These are phyloP conservation scores for Rhynchotus rufescens DNA, from an alignment of 2,797 vertebrate genomes.

Conservation along the genomic window DNA sequence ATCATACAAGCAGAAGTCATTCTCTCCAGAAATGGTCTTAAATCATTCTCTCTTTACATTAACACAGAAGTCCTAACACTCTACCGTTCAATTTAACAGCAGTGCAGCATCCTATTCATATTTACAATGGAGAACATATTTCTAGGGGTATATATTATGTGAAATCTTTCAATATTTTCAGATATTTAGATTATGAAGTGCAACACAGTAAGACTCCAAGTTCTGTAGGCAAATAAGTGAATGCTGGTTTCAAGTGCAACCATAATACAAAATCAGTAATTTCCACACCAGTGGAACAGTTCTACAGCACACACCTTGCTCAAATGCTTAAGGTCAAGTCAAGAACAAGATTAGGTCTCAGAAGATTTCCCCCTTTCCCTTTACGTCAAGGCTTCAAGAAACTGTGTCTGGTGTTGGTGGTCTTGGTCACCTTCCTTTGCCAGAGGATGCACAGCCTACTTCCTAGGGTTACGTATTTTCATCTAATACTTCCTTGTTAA, in stretches of 20 bases:
- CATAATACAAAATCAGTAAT: not conserved
- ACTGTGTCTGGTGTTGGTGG: not conserved
- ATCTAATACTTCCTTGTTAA: not conserved
- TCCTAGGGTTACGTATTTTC: not conserved
- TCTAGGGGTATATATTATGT: not conserved
- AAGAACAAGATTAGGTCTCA: not conserved
- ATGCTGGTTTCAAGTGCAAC: not conserved
- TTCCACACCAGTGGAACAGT: not conserved
- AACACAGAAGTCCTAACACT: not conserved
- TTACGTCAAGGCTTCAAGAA: not conserved
- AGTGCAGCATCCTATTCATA: not conserved
- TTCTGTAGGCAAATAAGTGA: not conserved
- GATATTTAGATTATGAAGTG: not conserved
- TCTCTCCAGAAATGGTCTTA: not conserved
- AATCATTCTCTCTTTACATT: not conserved
- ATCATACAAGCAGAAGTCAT: not conserved
- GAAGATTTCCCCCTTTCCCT: not conserved
- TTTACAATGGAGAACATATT: not conserved
- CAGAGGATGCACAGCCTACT: not conserved
- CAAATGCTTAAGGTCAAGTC: not conserved
- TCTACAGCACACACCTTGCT: not conserved
- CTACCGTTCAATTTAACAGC: not conserved
- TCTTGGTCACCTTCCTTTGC: not conserved
- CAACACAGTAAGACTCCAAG: not conserved
- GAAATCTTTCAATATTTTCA: not conserved